These are phyloP conservation scores for Pocillopora damicornis DNA, from an alignment of 64 coral and sea anemone genomes.

Conservation along the genomic window DNA sequence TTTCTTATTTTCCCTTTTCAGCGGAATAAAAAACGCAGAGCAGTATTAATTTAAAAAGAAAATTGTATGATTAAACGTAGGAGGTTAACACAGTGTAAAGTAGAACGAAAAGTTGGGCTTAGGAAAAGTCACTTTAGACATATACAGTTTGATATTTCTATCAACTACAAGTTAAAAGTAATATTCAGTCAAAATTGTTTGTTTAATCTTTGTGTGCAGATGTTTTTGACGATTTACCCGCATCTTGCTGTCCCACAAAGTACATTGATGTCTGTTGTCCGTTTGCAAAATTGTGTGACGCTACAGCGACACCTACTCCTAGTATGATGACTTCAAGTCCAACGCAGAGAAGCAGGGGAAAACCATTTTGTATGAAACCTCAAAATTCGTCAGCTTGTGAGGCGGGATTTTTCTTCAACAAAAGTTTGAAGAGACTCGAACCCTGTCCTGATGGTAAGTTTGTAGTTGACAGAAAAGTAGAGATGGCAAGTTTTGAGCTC, in stretches of 20 bases:
- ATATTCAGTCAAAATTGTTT: neutral
- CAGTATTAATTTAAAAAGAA: too few relatives aligned
- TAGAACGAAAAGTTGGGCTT: too few relatives aligned
- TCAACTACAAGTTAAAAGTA: too few relatives aligned
- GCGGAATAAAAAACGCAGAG: too few relatives aligned
- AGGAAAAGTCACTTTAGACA: too few relatives aligned
- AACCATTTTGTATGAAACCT: slow-evolving; percentile 73
- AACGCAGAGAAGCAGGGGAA: neutral
- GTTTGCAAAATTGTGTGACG: slow-evolving; percentile 32
- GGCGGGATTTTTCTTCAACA: slow-evolving; percentile 55
- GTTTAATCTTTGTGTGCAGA: neutral
- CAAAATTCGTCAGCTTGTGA: slow-evolving; percentile 68
- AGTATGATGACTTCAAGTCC: neutral
- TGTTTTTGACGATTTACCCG: neutral
- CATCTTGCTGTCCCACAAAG: slow-evolving; percentile 51
- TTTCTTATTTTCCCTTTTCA: too few relatives aligned
- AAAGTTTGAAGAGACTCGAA: neutral
- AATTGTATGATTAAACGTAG: too few relatives aligned
- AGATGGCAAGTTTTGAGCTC: too few relatives aligned
- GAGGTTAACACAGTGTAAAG: too few relatives aligned
- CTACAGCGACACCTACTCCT: neutral
- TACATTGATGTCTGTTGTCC: slow-evolving; percentile 47
- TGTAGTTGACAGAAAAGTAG: neutral
- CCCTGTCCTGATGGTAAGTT: slow-evolving; percentile 67
- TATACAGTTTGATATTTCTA: too few relatives aligned